Percentiles rank a stretch among this genome's conserved stretches.
phyloP scores from a whole-genome alignment of 1,140 invertebrate genomes.

The Drosophila nigrodunni region DNA sequence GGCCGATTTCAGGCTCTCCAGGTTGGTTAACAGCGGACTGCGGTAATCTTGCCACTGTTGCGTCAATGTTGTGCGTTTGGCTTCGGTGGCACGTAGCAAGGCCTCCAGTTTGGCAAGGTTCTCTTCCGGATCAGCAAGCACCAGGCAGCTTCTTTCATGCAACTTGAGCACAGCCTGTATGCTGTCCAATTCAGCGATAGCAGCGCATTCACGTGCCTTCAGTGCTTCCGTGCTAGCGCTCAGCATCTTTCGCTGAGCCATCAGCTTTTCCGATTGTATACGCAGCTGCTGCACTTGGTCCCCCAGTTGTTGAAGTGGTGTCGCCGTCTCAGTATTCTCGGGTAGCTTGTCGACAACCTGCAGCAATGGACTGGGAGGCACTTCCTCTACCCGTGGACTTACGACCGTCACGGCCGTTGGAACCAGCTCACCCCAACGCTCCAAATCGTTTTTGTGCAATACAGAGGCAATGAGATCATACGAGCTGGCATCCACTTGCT shows the following conservation, averaged over 20 bases:
- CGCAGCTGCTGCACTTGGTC: slow-evolving; percentile 71
- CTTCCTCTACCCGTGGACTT: slow-evolving; percentile 24
- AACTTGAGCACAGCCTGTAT: slow-evolving; percentile 66
- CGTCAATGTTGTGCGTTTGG: slow-evolving; percentile 66
- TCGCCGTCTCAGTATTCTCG: not conserved
- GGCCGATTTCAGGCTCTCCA: slow-evolving; percentile 59
- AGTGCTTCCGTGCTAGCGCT: slow-evolving; percentile 29
- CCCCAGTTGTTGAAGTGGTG: slow-evolving; percentile 53
- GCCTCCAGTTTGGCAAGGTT: slow-evolving; percentile 73
- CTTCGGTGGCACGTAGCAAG: slow-evolving; percentile 57
- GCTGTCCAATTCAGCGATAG: slow-evolving; percentile 33
- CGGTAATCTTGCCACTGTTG: slow-evolving; percentile 82
- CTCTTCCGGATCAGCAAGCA: slow-evolving; percentile 74
- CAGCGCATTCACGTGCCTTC: slow-evolving; percentile 42
- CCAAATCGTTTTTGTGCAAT: slow-evolving; percentile 80
- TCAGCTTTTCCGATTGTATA: slow-evolving; percentile 52
- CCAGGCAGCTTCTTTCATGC: slow-evolving; percentile 71
- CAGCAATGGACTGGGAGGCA: slow-evolving; percentile 1
- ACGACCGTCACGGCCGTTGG: slow-evolving; percentile 20
- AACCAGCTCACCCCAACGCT: slow-evolving; percentile 53
- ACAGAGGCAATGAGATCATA: slow-evolving; percentile 79
- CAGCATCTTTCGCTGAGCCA: slow-evolving; percentile 57
- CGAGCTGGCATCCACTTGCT: slow-evolving; percentile 66
- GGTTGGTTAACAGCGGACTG: slow-evolving; percentile 54
- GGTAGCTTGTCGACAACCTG: slow-evolving; percentile 5